Evolutionary conservation across 1,140 invertebrate species (phyloP).

Genomic region (Idris sp.): DNA sequence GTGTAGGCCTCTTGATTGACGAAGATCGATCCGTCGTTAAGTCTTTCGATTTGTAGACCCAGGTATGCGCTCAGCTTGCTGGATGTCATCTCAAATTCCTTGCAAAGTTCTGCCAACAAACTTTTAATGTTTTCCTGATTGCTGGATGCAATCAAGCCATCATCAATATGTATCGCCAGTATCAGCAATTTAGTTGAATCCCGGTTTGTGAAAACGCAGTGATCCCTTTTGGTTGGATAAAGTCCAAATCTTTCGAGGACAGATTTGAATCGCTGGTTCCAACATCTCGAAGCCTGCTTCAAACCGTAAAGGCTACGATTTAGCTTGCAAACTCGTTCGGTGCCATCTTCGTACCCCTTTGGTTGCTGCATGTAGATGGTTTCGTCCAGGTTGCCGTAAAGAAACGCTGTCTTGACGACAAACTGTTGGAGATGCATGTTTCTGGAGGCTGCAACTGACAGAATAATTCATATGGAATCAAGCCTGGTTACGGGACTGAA

Average conservation of each 20-base stretch:
- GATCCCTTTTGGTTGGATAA: not conserved
- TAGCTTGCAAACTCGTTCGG: conserved; percentile 1
- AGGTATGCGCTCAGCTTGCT: conserved; percentile 17
- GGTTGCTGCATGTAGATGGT: conserved; percentile 2
- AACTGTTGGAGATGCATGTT: conserved; percentile 1
- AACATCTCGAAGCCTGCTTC: conserved; percentile 8
- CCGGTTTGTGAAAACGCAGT: conserved; percentile 1
- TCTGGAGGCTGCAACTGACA: conserved; percentile 50
- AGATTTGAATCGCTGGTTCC: conserved; percentile 13
- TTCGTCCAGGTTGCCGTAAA: not conserved
- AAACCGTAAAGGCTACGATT: conserved; percentile 5
- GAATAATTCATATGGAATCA: conserved; percentile 40
- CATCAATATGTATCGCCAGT: conserved; percentile 2
- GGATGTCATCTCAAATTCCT: conserved; percentile 47
- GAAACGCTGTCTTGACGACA: not conserved
- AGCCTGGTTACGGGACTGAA: conserved; percentile 4
- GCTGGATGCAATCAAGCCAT: not conserved
- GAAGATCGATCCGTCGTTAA: conserved; percentile 28
- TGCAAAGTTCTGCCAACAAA: not conserved
- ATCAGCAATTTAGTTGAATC: conserved; percentile 21
- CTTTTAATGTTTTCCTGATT: not conserved
- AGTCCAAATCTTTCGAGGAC: not conserved
- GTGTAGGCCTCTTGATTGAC: conserved; percentile 36
- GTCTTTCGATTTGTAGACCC: conserved; percentile 22
- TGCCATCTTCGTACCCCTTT: conserved; percentile 10